These are phyloP conservation scores for Chionomys nivalis DNA, from an alignment of 2,113 vertebrate species.

Conservation along the genomic window DNA sequence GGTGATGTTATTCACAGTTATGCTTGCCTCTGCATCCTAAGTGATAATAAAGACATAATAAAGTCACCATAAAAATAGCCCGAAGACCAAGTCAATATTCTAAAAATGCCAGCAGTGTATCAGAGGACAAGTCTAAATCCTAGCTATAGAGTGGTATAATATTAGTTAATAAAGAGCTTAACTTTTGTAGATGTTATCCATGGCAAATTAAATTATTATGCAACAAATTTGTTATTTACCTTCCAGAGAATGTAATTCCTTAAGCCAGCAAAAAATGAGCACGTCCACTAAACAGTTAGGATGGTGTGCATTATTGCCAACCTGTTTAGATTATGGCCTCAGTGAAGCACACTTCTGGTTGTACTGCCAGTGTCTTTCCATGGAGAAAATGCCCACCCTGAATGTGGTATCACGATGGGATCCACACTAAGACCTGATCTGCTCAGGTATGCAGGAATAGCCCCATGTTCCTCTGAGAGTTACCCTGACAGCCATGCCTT, in stretches of 20 bases:
- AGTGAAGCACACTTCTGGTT: neutral
- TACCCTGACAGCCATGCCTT: neutral
- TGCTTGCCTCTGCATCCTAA: neutral
- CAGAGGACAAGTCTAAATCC: neutral
- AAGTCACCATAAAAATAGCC: neutral
- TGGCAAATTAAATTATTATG: neutral
- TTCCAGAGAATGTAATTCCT: neutral
- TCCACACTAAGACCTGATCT: neutral
- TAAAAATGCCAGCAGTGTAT: neutral
- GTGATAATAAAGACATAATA: neutral
- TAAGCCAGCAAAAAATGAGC: neutral
- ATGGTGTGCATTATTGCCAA: neutral
- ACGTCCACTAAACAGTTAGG: neutral
- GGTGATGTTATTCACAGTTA: neutral
- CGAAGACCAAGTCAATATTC: neutral
- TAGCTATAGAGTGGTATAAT: neutral
- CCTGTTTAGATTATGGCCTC: neutral
- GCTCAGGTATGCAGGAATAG: neutral
- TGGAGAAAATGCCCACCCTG: neutral
- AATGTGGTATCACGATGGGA: neutral
- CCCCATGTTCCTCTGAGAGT: neutral
- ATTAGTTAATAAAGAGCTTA: neutral
- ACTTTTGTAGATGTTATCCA: neutral
- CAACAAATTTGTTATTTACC: neutral
- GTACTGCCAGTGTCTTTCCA: neutral